Conservation (phyloP, 2,888 invertebrate species). For the Heteromyza rotundicornis region DNA sequence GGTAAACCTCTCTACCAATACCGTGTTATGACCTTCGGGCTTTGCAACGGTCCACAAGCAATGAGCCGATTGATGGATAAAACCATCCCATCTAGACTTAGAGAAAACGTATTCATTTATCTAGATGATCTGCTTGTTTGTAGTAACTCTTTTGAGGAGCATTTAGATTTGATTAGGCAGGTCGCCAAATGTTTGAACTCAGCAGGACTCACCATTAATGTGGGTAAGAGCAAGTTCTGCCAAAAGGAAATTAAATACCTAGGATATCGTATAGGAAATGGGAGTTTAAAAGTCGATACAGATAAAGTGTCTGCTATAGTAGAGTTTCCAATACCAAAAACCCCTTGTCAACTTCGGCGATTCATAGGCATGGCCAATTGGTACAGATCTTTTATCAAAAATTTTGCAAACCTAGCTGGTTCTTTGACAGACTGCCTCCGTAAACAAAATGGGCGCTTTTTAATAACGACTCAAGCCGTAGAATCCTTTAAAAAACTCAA, state of each 20-base stretch:
- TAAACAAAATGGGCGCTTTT: no score
- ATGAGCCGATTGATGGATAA: constrained; percentile 19
- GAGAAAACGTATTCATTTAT: constrained; percentile 9
- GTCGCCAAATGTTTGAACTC: neutral
- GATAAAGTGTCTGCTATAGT: no score
- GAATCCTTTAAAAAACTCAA: no score
- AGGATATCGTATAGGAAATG: constrained; percentile 11
- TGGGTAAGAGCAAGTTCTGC: neutral
- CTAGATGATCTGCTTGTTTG: constrained; percentile 10
- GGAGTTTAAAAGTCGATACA: constrained; percentile 11
- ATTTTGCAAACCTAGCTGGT: no score
- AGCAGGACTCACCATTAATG: neutral
- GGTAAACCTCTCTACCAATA: constrained; percentile 23
- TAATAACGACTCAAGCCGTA: no score
- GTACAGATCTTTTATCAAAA: no score
- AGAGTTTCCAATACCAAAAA: no score
- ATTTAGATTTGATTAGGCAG: neutral
- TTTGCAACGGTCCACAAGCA: constrained; percentile 19
- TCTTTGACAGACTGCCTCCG: no score
- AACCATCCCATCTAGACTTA: neutral
- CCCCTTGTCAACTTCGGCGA: no score
- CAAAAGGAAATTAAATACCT: constrained; percentile 9
- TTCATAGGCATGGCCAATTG: no score
- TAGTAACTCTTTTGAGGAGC: neutral
- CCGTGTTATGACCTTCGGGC: constrained; percentile 24